Evolutionary conservation across 2,888 invertebrate genomes (phyloP).

Genomic region (Drosophila incognita): DNA sequence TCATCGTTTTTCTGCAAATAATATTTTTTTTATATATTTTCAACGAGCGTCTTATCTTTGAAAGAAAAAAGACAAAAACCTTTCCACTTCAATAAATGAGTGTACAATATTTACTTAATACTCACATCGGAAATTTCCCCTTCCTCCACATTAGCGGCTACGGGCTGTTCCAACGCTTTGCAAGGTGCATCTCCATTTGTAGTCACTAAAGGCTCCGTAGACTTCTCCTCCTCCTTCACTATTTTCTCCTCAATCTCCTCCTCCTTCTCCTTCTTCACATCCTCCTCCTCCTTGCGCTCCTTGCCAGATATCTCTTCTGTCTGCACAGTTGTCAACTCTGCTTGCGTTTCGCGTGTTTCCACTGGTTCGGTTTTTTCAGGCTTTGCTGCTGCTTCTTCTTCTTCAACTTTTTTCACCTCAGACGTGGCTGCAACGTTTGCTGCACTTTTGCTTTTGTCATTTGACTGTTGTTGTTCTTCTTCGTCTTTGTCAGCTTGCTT

Average conservation of each 20-base stretch:
- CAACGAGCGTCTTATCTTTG: not conserved
- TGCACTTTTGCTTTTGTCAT: slow-evolving; percentile 21
- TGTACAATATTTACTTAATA: not conserved
- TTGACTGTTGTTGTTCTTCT: slow-evolving; percentile 1
- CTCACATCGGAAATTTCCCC: slow-evolving; percentile 66
- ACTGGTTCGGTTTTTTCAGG: slow-evolving; percentile 2
- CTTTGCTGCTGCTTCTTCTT: slow-evolving; percentile 20
- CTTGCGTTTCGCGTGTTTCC: slow-evolving; percentile 7
- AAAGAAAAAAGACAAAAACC: not conserved
- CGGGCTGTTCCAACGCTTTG: slow-evolving; percentile 4
- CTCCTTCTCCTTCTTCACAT: not conserved
- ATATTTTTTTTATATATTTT: not conserved
- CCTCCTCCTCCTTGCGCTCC: not conserved
- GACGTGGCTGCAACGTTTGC: slow-evolving; percentile 50
- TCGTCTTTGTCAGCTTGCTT: slow-evolving; percentile 11
- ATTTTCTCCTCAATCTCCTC: not conserved
- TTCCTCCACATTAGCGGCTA: slow-evolving; percentile 45
- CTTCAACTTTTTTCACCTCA: slow-evolving; percentile 30
- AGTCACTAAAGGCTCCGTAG: not conserved
- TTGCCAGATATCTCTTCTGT: slow-evolving; percentile 2
- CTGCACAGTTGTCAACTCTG: slow-evolving; percentile 7
- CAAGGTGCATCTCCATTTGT: slow-evolving; percentile 43
- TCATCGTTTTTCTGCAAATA: slow-evolving; percentile 58
- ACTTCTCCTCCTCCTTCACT: not conserved
- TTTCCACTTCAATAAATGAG: not conserved